phyloP scores from a whole-genome alignment of 2,888 invertebrate species.

The Bruchidius siliquastri region DNA sequence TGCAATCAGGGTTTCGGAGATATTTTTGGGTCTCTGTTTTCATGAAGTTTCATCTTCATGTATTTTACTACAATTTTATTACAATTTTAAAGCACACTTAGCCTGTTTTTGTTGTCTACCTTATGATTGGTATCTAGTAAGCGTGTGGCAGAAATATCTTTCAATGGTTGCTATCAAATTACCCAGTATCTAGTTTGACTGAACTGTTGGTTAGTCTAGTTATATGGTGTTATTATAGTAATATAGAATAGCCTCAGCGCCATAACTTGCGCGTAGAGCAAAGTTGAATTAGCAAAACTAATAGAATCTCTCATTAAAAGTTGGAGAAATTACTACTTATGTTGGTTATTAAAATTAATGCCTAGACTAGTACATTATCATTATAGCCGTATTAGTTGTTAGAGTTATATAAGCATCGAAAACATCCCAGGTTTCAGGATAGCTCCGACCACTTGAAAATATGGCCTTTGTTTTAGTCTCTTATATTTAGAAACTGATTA shows the following conservation, averaged over 20 bases:
- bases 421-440: not conserved
- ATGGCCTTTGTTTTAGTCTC: too few species aligned
- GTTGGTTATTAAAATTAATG: not conserved
- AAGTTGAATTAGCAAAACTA: not conserved
- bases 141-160: too few species aligned
- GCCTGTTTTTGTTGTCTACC: too few species aligned
- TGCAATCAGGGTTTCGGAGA: too few species aligned
- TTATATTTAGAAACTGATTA: too few species aligned
- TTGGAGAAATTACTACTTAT: not conserved
- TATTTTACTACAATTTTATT: too few species aligned
- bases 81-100: too few species aligned
- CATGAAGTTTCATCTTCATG: too few species aligned
- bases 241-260: not conserved
- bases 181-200: not conserved
- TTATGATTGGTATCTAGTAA: too few species aligned
- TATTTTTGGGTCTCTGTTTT: too few species aligned
- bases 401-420: not conserved
- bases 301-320: not conserved
- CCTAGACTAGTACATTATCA: not conserved
- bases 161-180: too few species aligned
- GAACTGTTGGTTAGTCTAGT: not conserved
- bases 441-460: not conserved
- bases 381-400: not conserved
- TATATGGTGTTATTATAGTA: not conserved
- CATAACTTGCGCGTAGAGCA: not conserved